These are phyloP conservation scores for Bemisia tabaci DNA, from an alignment of 1,140 invertebrate genomes.

Conservation along the genomic window DNA sequence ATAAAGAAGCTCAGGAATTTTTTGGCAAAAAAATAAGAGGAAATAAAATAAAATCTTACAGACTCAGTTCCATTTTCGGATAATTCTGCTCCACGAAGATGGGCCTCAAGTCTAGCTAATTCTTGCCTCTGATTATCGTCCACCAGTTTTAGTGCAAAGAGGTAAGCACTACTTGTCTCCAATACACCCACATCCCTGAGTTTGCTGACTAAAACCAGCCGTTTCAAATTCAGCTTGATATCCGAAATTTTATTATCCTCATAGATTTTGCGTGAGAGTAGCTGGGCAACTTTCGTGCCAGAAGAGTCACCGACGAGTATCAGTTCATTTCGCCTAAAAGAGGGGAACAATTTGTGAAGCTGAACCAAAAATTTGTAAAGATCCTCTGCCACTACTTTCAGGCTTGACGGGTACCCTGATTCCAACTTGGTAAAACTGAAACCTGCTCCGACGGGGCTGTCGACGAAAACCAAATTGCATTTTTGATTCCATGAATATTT, in stretches of 20 bases:
- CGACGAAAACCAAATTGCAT: conserved; percentile 67
- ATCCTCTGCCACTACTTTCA: conserved; percentile 49
- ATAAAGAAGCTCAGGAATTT: too few species aligned
- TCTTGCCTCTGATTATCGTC: too few species aligned
- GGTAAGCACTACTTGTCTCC: too few species aligned
- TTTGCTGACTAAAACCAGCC: too few species aligned
- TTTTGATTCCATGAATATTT: conserved; percentile 53
- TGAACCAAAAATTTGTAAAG: conserved; percentile 49
- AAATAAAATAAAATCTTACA: too few species aligned
- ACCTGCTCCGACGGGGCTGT: conserved; percentile 73
- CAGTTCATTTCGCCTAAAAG: conserved; percentile 18
- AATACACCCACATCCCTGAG: too few species aligned
- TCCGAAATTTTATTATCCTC: conserved; percentile 26
- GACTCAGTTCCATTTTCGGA: too few species aligned
- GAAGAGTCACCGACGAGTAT: conserved; percentile 37
- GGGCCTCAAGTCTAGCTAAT: too few species aligned
- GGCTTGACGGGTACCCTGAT: conserved; percentile 48
- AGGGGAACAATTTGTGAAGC: conserved; percentile 48
- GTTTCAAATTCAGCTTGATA: conserved; percentile 25
- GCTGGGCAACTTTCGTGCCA: conserved; percentile 39
- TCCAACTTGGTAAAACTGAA: conserved; percentile 53
- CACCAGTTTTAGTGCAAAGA: too few species aligned
- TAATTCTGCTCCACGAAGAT: too few species aligned
- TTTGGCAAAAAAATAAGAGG: too few species aligned
- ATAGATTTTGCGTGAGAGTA: conserved; percentile 35